phyloP scores from a whole-genome alignment of 2,113 vertebrate species.

The Harpagus bidentatus region DNA sequence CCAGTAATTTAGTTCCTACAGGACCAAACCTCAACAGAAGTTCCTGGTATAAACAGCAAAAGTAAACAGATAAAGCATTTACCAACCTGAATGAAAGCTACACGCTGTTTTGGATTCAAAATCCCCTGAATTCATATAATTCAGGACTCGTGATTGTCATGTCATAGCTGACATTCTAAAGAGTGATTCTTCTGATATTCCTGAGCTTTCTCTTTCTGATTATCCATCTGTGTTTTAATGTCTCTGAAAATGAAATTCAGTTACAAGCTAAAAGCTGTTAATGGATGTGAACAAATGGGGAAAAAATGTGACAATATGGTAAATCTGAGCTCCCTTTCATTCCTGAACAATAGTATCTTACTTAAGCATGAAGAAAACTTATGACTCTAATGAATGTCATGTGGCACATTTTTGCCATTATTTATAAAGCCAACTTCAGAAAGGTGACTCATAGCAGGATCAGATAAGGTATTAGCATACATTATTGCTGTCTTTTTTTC shows the following conservation, averaged over 20 bases:
- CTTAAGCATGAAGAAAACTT: slow-evolving; percentile 13
- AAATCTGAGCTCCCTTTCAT: slow-evolving; percentile 25
- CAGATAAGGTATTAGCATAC: neutral
- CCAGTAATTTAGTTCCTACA: neutral
- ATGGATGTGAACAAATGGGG: slow-evolving; percentile 52
- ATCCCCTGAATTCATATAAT: neutral
- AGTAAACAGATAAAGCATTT: neutral
- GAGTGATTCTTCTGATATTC: neutral
- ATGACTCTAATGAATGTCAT: neutral
- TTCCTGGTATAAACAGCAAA: neutral
- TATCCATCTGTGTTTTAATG: slow-evolving; percentile 55
- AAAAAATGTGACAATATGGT: slow-evolving; percentile 19
- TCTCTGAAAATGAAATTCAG: slow-evolving; percentile 60
- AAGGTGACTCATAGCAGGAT: neutral
- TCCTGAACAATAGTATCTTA: slow-evolving; percentile 1
- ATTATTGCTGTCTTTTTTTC: neutral
- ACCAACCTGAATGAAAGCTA: neutral
- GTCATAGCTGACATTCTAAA: neutral
- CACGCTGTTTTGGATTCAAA: neutral
- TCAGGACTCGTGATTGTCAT: neutral
- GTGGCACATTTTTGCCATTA: neutral
- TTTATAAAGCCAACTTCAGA: neutral
- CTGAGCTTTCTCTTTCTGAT: neutral
- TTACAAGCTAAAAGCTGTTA: slow-evolving; percentile 67
- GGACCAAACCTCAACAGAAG: neutral